Evolutionary conservation across 2,113 vertebrate species (phyloP).

Genomic region (Corythaixoides concolor): DNA sequence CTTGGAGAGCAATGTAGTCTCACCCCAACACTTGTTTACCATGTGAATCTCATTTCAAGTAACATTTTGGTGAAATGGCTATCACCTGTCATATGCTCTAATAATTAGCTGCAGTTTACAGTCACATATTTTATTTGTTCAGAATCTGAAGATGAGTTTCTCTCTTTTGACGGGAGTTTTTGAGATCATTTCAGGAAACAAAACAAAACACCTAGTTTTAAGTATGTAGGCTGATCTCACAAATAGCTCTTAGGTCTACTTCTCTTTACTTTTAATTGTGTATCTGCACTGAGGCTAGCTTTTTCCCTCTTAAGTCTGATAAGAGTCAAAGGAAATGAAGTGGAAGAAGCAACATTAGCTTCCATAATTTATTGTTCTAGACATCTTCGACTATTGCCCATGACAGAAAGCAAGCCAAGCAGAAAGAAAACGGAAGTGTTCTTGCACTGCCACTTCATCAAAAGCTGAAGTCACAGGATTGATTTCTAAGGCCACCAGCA

Average conservation of each 20-base stretch:
- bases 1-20: background rate
- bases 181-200: background rate
- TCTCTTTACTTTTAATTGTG: background rate
- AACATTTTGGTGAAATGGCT: background rate
- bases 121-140: background rate
- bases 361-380: constrained; percentile 15
- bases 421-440: constrained; percentile 23
- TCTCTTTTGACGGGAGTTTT: background rate
- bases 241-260: background rate
- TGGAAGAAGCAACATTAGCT: constrained; percentile 24
- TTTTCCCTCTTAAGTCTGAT: background rate
- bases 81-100: background rate
- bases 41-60: background rate
- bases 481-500: background rate
- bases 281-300: background rate
- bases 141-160: background rate
- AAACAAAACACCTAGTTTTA: background rate
- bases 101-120: background rate
- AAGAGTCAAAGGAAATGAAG: constrained; percentile 3
- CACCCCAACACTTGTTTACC: background rate
- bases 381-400: background rate
- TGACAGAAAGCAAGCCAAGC: constrained; percentile 23
- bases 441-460: background rate
- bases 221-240: background rate
- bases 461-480: background rate